Evolutionary conservation across 2,888 invertebrate species (phyloP).

Genomic region (Mythimna ferrago): DNA sequence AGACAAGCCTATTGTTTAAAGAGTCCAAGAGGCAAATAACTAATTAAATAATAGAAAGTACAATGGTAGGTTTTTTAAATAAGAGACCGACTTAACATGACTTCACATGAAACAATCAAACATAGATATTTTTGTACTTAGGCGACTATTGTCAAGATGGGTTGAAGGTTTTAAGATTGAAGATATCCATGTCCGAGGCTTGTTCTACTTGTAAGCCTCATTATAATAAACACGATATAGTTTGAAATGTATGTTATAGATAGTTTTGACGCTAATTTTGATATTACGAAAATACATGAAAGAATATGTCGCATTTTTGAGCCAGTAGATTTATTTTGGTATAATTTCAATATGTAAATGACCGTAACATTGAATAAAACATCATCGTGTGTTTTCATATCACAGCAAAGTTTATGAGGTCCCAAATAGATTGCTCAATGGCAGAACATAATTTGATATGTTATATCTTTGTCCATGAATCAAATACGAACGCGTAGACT

Average conservation of each 20-base stretch:
- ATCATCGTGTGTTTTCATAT: conserved; percentile 17
- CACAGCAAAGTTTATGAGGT: conserved; percentile 34
- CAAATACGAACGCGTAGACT: conserved; percentile 32
- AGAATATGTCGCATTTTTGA: background rate
- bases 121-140: background rate
- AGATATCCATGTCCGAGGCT: background rate
- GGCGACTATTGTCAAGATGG: background rate
- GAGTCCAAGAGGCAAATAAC: background rate
- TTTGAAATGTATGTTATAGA: background rate
- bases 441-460: conserved; percentile 22
- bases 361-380: conserved; percentile 28
- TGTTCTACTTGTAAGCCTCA: background rate
- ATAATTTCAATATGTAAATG: conserved; percentile 6
- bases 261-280: background rate
- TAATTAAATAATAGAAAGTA: conserved; percentile 16
- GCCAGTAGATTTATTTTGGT: background rate
- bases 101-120: conserved; percentile 2
- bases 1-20: background rate
- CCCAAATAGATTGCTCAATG: conserved; percentile 23
- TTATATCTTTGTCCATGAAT: conserved; percentile 36
- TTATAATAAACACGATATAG: background rate
- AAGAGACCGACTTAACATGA: background rate
- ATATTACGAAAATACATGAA: background rate
- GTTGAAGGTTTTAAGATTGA: background rate
- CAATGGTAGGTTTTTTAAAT: conserved; percentile 19